These are phyloP conservation scores for Agrotis exclamationis DNA, from an alignment of 2,888 invertebrate genomes.

Conservation along the genomic window DNA sequence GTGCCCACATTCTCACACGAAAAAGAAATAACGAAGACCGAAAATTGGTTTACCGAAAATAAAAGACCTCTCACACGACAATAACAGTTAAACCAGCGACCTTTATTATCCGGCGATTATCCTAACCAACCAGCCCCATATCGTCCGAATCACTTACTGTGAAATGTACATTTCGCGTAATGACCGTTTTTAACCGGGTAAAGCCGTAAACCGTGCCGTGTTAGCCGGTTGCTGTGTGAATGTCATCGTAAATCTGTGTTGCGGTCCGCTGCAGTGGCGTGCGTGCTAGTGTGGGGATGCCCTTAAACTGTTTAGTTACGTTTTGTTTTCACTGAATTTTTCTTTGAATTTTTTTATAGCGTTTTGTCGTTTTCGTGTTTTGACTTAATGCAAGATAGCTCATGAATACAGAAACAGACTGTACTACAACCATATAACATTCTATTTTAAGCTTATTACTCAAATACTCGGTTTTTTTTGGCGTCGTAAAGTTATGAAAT, in stretches of 20 bases:
- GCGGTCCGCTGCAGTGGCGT: slow-evolving; percentile 36
- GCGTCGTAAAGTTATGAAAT: too few species aligned
- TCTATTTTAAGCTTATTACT: background rate
- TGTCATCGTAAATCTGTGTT: slow-evolving; percentile 53
- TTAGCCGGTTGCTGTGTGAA: slow-evolving; percentile 31
- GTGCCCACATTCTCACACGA: too few species aligned
- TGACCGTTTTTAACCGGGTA: slow-evolving; percentile 54
- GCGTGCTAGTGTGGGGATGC: slow-evolving; percentile 20
- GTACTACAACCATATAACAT: background rate
- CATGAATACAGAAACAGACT: background rate
- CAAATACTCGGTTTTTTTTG: too few species aligned
- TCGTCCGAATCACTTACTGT: slow-evolving; percentile 45
- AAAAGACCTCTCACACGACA: slow-evolving; percentile 8
- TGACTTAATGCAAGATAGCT: background rate
- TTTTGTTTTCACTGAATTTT: slow-evolving; percentile 10
- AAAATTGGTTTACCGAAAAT: slow-evolving; percentile 8
- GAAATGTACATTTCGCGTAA: slow-evolving; percentile 56
- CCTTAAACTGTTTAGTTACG: slow-evolving; percentile 14
- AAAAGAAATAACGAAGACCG: too few species aligned
- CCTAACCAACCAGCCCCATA: slow-evolving; percentile 29
- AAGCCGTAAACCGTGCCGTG: slow-evolving; percentile 44
- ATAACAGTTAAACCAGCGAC: slow-evolving; percentile 30
- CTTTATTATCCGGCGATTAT: slow-evolving; percentile 27
- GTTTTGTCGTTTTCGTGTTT: too few species aligned
- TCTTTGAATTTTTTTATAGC: background rate